phyloP scores from a whole-genome alignment of 2,888 invertebrate species.

The Agriotes lineatus region DNA sequence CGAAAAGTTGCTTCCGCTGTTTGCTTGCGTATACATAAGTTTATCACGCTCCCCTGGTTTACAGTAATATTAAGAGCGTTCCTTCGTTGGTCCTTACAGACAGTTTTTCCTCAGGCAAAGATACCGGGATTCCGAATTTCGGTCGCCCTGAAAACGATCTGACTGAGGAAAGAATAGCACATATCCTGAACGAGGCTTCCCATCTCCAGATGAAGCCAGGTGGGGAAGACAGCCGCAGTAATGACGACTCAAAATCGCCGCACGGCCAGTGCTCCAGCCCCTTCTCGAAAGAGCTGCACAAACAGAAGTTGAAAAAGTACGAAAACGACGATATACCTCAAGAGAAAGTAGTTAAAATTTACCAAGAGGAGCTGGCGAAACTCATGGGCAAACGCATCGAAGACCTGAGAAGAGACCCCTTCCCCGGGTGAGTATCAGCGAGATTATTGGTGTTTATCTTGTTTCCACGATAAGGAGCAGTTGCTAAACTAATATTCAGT shows the following conservation, averaged over 20 bases:
- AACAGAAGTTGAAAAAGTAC: slow-evolving; percentile 85
- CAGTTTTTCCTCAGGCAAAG: slow-evolving; percentile 78
- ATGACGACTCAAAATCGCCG: slow-evolving; percentile 86
- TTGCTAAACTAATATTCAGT: slow-evolving; percentile 73
- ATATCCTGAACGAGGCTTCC: slow-evolving; percentile 93
- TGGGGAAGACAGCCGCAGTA: slow-evolving; percentile 78
- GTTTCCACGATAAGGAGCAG: slow-evolving; percentile 67
- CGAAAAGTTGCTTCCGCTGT: no score
- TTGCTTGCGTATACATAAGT: not conserved
- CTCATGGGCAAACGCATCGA: slow-evolving; percentile 86
- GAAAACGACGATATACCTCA: slow-evolving; percentile 96
- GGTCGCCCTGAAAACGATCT: slow-evolving; percentile 80
- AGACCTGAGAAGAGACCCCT: slow-evolving; percentile 82
- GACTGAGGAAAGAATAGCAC: slow-evolving; percentile 93
- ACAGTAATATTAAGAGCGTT: slow-evolving; percentile 36
- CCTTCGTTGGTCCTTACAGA: slow-evolving; percentile 61
- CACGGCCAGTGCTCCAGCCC: slow-evolving; percentile 85
- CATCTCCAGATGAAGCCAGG: slow-evolving; percentile 83
- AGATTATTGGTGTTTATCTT: slow-evolving; percentile 7
- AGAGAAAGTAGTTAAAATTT: slow-evolving; percentile 94
- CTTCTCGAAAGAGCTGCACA: slow-evolving; percentile 81
- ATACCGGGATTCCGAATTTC: slow-evolving; percentile 84
- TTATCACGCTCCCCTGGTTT: not conserved
- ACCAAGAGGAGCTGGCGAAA: slow-evolving; percentile 95
- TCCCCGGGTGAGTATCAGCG: slow-evolving; percentile 78